Conservation (phyloP, 2,888 invertebrate species). For the Caenorhabditis sp. region DNA sequence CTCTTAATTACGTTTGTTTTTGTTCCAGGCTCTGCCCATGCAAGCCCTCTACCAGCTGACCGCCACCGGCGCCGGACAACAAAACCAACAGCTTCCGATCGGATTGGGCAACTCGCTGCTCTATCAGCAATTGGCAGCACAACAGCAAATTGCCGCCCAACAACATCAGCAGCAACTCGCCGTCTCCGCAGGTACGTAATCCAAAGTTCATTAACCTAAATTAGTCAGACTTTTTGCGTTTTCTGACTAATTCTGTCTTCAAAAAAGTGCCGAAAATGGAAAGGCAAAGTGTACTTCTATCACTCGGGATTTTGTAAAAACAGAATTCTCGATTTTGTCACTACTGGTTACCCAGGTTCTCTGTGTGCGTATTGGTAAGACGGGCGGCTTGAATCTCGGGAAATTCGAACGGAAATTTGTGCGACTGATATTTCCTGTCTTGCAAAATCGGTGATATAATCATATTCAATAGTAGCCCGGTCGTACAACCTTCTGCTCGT, state of each 20-base stretch:
- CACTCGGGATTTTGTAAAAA: too few species aligned
- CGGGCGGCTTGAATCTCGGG: slow-evolving; percentile 4
- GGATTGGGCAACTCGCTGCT: slow-evolving; percentile 50
- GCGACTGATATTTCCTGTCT: slow-evolving; percentile 22
- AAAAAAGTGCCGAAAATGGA: background rate
- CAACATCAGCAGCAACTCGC: slow-evolving; percentile 63
- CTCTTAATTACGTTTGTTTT: slow-evolving; percentile 4
- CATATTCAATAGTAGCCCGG: too few species aligned
- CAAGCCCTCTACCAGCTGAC: slow-evolving; percentile 67
- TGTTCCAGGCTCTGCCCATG: slow-evolving; percentile 66
- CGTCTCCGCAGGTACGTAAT: slow-evolving; percentile 55
- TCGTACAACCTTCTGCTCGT: too few species aligned
- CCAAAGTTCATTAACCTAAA: background rate
- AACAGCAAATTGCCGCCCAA: slow-evolving; percentile 59
- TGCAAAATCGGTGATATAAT: too few species aligned
- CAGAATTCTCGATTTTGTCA: slow-evolving; percentile 12
- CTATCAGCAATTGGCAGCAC: slow-evolving; percentile 60
- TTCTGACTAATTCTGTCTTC: background rate
- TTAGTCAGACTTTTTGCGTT: slow-evolving; percentile 7
- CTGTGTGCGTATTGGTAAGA: background rate
- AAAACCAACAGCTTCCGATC: slow-evolving; percentile 48
- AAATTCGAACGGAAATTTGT: slow-evolving; percentile 22
- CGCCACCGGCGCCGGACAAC: slow-evolving; percentile 39
- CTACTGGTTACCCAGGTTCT: slow-evolving; percentile 13
- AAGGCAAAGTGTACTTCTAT: too few species aligned